Base-by-base conservation (phyloP, 2,113 vertebrate species). In the Perca fluviatilis region DNA sequence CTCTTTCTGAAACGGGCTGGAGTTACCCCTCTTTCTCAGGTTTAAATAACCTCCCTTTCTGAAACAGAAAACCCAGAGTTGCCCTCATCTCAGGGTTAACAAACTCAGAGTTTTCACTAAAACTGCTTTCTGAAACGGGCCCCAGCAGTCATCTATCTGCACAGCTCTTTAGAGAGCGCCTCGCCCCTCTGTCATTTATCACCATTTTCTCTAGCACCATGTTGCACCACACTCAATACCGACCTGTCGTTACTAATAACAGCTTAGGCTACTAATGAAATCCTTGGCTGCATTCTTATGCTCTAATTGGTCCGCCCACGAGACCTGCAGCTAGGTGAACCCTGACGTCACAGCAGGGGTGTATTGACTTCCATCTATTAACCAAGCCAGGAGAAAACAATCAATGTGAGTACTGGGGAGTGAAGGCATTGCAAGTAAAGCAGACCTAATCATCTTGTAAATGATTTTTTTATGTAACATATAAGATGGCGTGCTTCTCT, bases 231-330 rank as follows among this genome's bases (percentile, higher is more conserved):
- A 80, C 82, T 91, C 90, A 79, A 87, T 89, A 85, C 86, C 84
- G 82, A 79, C 79, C 92, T 91, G 93, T 89, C 90, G 25, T 87
- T 86, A 67, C 89, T 80, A 89, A 93, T 92, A 90, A 90, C 77
- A 71, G 75, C 49, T 85, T 64, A 86, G 80, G 84, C 80, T 78
- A 61, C 77, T 77, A 86, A 88, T 78, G 67, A 86, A 90, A 89
- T 78, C 89, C 91, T 84, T 46, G 78, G 83, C 85, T 89, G 88
- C 90, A 82, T 80, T 84, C 84, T 66, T 74, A 14, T 8, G 8
- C 77, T 83, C 73, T 90, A 91, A 93, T 91, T 89, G 89, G 89
- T 85, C 73, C 81, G 6, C 90, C 89, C 71, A 3, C 71, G 82
- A 84, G 90, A 88, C 75, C 61, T 40, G 51, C 60, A 62, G 77